Conservation (phyloP, 1,140 invertebrate species). For the Lerema accius region DNA sequence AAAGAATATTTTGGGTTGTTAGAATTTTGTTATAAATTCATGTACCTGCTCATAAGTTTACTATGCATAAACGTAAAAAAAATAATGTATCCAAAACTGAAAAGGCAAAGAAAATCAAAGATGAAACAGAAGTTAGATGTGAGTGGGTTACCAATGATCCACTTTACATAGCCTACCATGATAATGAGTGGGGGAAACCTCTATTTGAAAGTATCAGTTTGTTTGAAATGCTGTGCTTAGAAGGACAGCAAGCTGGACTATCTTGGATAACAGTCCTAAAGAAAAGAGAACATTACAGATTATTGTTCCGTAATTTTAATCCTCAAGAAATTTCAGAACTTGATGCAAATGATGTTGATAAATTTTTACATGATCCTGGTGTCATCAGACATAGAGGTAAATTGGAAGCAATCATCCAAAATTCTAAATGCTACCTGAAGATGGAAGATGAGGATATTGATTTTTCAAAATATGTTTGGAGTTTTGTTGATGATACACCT, state of each 20-base stretch:
- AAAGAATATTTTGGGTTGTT: too few relatives aligned
- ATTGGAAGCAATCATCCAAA: slow-evolving; percentile 66
- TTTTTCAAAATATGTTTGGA: slow-evolving; percentile 70
- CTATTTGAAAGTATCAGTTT: slow-evolving; percentile 51
- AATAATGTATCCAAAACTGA: neutral
- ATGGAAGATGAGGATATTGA: slow-evolving; percentile 58
- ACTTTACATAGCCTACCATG: slow-evolving; percentile 67
- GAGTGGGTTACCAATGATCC: slow-evolving; percentile 64
- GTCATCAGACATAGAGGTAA: slow-evolving; percentile 69
- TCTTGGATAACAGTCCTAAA: slow-evolving; percentile 73
- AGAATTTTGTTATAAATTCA: too few relatives aligned
- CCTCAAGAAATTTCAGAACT: slow-evolving; percentile 56
- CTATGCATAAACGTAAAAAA: neutral
- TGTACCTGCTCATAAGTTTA: too few relatives aligned
- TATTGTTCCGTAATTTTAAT: slow-evolving; percentile 61
- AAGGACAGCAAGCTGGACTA: slow-evolving; percentile 75
- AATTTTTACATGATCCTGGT: slow-evolving; percentile 44
- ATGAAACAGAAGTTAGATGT: slow-evolving; percentile 48
- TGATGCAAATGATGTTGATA: slow-evolving; percentile 45
- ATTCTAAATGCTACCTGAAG: slow-evolving; percentile 62
- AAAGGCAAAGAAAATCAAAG: neutral
- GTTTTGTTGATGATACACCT: slow-evolving; percentile 60
- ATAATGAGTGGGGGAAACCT: slow-evolving; percentile 71
- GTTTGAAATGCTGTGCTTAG: slow-evolving; percentile 75
- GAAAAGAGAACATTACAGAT: slow-evolving; percentile 64